These are phyloP conservation scores for Ophiodon elongatus DNA, from an alignment of 2,113 vertebrate species.

Conservation along the genomic window DNA sequence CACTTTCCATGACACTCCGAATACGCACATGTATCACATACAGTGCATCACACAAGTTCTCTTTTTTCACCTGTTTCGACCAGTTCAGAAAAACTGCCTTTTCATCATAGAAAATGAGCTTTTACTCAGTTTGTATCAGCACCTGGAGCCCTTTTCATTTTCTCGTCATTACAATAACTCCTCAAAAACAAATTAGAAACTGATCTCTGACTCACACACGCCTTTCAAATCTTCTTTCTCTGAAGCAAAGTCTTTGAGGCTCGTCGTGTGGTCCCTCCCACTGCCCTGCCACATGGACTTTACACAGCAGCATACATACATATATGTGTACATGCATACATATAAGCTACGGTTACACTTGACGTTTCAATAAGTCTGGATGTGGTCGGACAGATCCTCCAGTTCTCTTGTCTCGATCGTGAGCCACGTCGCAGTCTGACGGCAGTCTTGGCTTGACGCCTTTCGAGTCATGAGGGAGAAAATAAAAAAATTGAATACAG, in stretches of 20 bases:
- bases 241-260: background rate
- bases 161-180: background rate
- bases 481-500: background rate
- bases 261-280: background rate
- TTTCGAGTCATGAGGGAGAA: background rate
- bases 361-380: background rate
- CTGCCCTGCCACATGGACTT: background rate
- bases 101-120: background rate
- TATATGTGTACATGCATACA: background rate
- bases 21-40: background rate
- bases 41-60: too few relatives aligned
- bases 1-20: background rate
- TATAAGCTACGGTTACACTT: background rate
- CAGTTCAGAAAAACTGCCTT: background rate
- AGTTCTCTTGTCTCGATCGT: background rate
- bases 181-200: conserved; percentile 26
- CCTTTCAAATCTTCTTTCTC: conserved; percentile 25
- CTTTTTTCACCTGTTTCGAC: background rate
- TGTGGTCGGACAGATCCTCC: background rate
- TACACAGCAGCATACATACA: background rate
- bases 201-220: background rate
- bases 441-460: background rate
- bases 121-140: background rate
- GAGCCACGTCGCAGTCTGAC: background rate
- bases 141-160: background rate